A percentile compares a stretch with the other conserved stretches of the same genome.
Conservation (phyloP, 1,140 invertebrate genomes). For the Melipona quadrifasciata region DNA sequence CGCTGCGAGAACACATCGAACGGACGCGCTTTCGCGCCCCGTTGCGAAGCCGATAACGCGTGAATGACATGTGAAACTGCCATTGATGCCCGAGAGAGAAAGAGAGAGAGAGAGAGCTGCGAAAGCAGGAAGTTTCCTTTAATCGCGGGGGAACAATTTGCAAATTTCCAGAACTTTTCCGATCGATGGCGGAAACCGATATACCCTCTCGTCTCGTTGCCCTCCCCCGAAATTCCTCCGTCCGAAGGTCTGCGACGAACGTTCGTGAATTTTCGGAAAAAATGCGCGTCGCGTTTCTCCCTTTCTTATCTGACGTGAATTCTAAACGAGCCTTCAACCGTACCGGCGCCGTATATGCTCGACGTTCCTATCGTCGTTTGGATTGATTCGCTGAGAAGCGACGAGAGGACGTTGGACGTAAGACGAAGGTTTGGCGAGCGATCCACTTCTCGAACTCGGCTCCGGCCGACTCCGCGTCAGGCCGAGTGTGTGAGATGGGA, state of each 20-base stretch:
- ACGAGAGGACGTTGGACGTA: not conserved
- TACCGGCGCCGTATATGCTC: too few species aligned
- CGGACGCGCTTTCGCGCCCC: not conserved
- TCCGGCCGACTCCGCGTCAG: not conserved
- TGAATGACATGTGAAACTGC: not conserved
- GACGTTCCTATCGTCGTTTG: not conserved
- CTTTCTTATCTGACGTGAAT: not conserved
- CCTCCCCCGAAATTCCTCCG: too few species aligned
- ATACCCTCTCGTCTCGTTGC: too few species aligned
- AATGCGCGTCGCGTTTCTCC: not conserved
- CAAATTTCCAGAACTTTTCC: not conserved
- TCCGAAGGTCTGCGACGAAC: too few species aligned
- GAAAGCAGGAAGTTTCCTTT: not conserved
- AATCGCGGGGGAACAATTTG: not conserved
- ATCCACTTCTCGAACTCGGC: conserved; percentile 18
- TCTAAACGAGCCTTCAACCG: not conserved
- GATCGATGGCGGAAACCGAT: not conserved
- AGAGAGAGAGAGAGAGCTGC: not conserved
- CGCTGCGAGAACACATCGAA: not conserved
- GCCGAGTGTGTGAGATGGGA: conserved; percentile 5
- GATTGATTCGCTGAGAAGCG: not conserved
- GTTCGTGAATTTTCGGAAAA: too few species aligned
- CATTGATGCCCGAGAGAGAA: not conserved
- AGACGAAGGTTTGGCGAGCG: not conserved
- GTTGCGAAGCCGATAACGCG: not conserved